Conservation (phyloP, 1,140 invertebrate species). For the Euborellia annulipes region DNA sequence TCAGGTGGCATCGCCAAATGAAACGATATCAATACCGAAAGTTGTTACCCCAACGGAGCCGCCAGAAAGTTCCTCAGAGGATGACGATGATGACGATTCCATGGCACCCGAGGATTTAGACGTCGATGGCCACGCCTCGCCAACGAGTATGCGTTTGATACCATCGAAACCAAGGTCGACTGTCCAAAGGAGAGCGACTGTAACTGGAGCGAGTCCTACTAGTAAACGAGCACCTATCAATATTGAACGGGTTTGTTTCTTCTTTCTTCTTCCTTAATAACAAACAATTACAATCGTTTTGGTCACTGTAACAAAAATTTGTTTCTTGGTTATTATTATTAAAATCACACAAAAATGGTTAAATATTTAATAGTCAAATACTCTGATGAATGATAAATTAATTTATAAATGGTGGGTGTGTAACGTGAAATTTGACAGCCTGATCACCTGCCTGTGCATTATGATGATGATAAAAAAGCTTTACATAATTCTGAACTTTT, state of each 20-base stretch:
- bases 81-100: constrained; percentile 21
- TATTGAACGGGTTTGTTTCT: constrained; percentile 45
- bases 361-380: too few species aligned
- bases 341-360: not conserved
- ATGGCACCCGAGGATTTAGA: constrained; percentile 18
- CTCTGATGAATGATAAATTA: too few species aligned
- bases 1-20: too few species aligned
- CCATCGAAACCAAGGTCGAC: constrained; percentile 53
- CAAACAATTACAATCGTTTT: not conserved
- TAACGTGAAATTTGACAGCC: too few species aligned
- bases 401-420: too few species aligned
- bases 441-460: too few species aligned
- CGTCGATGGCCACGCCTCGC: constrained; percentile 17
- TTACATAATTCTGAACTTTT: too few species aligned
- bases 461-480: too few species aligned
- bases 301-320: not conserved
- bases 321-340: not conserved
- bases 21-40: too few species aligned
- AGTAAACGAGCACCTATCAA: constrained; percentile 43
- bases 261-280: constrained; percentile 5
- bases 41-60: too few species aligned
- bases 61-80: too few species aligned
- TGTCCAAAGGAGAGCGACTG: constrained; percentile 69
- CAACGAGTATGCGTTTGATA: constrained; percentile 39
- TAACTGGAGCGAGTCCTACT: constrained; percentile 66